Evolutionary conservation across 2,888 invertebrate genomes (phyloP).

Genomic region (Camptogramma bilineatum): DNA sequence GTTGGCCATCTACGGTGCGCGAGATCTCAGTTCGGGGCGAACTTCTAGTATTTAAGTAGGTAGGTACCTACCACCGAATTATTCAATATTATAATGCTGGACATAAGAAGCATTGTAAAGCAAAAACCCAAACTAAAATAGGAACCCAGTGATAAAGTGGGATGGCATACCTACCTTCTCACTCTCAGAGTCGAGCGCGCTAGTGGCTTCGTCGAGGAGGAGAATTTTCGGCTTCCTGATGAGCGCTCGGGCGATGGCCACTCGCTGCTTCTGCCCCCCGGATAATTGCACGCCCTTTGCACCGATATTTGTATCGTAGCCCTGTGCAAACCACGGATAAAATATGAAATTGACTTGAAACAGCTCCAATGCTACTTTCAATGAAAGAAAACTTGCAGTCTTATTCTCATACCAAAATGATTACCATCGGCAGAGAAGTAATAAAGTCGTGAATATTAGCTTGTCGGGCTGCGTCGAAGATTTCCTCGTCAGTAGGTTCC

Average conservation of each 20-base stretch:
- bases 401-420: no score
- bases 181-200: constrained; percentile 88
- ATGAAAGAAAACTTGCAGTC: no score
- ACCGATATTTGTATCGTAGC: constrained; percentile 89
- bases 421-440: constrained; percentile 87
- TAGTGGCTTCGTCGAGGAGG: constrained; percentile 89
- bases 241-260: constrained; percentile 90
- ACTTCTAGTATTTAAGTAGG: no score
- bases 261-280: constrained; percentile 91
- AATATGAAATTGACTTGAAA: no score
- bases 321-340: constrained; percentile 70
- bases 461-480: constrained; percentile 90
- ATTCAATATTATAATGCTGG: no score
- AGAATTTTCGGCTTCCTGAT: constrained; percentile 87
- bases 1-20: no score
- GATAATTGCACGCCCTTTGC: constrained; percentile 89
- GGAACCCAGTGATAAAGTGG: not conserved
- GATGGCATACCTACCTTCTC: constrained; percentile 81
- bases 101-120: no score
- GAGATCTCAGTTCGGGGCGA: no score
- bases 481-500: constrained; percentile 88
- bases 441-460: constrained; percentile 94
- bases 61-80: no score
- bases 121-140: no score
- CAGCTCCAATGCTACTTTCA: no score